Evolutionary conservation across 2,113 vertebrate genomes (phyloP).

Genomic region (Nothocercus julius): DNA sequence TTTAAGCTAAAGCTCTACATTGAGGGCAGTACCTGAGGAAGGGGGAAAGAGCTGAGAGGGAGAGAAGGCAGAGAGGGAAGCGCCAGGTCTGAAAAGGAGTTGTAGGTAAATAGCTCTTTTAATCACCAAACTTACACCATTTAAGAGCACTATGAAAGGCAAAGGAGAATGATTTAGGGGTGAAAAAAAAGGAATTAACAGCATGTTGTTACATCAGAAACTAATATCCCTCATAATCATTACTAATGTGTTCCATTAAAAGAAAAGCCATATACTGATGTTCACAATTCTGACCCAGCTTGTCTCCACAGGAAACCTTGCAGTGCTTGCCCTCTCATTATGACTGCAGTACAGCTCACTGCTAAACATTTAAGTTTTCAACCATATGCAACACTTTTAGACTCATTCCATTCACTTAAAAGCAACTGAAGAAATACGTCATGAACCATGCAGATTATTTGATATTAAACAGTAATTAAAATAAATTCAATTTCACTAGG

Average conservation of each 20-base stretch:
- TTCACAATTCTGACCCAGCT: neutral
- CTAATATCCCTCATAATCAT: neutral
- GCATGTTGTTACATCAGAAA: neutral
- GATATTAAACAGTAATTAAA: conserved; percentile 47
- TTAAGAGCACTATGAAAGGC: neutral
- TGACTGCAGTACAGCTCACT: neutral
- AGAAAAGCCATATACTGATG: neutral
- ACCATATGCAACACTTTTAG: neutral
- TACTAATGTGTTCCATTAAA: neutral
- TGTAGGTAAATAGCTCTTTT: neutral
- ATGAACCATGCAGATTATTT: neutral
- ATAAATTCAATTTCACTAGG: conserved; percentile 14
- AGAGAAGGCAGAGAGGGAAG: neutral
- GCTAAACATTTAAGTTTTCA: neutral
- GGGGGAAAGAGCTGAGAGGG: neutral
- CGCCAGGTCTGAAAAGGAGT: neutral
- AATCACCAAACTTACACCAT: neutral
- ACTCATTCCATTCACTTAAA: neutral
- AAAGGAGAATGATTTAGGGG: neutral
- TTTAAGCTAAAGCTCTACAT: neutral
- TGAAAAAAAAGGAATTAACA: neutral
- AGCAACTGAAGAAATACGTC: neutral
- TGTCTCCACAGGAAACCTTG: neutral
- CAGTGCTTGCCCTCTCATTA: neutral
- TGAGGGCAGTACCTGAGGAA: neutral